Evolutionary conservation across 2,888 invertebrate genomes (phyloP).

Genomic region (Cephus pulcher): DNA sequence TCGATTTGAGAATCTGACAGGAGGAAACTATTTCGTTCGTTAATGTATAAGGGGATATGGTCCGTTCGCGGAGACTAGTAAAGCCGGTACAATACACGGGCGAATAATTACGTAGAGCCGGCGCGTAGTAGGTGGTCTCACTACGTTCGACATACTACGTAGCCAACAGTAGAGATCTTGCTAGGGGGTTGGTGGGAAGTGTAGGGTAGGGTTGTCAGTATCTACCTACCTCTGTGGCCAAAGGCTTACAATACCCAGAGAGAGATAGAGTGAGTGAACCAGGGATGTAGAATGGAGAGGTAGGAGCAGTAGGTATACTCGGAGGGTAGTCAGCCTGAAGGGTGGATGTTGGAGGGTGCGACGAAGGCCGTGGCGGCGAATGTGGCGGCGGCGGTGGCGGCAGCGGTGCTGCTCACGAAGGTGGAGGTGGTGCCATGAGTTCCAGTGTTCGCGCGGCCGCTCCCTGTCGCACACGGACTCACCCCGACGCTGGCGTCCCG

Average conservation of each 20-base stretch:
- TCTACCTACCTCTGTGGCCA: slow-evolving; percentile 46
- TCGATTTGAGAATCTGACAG: neutral
- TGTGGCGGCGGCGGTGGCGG: slow-evolving; percentile 21
- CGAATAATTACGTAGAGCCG: neutral
- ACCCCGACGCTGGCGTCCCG: slow-evolving; percentile 42
- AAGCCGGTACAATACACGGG: neutral
- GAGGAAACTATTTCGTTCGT: neutral
- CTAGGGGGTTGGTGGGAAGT: neutral
- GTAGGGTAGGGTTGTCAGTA: slow-evolving; percentile 32
- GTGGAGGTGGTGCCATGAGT: slow-evolving; percentile 46
- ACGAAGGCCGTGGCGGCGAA: slow-evolving; percentile 41
- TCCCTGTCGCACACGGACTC: slow-evolving; percentile 61
- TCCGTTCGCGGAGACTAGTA: neutral
- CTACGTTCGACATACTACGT: neutral
- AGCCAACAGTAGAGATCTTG: neutral
- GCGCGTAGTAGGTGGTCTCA: neutral
- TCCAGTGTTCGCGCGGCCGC: slow-evolving; percentile 65
- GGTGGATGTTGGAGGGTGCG: slow-evolving; percentile 23
- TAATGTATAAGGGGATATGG: neutral
- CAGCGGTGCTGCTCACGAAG: slow-evolving; percentile 11
- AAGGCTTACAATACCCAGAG: slow-evolving; percentile 26
- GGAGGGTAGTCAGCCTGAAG: slow-evolving; percentile 19
- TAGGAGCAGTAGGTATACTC: slow-evolving; percentile 29
- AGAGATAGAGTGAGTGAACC: neutral
- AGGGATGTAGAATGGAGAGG: slow-evolving; percentile 25